Conservation (phyloP, 2,888 invertebrate genomes). For the Elysia crispata region DNA sequence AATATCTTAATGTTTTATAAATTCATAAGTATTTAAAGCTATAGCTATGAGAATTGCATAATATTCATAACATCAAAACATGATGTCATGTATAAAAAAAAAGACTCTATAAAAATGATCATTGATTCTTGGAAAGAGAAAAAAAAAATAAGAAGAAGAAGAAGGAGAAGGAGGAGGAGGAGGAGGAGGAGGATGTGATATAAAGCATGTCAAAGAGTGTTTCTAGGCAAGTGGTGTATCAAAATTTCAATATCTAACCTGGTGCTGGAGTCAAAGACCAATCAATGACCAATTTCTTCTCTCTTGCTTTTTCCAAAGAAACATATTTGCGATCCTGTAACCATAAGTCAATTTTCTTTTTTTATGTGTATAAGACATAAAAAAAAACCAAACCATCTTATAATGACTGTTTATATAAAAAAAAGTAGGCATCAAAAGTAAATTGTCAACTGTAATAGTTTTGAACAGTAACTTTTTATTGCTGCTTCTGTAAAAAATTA, state of each 20-base stretch:
- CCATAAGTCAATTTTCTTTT: conserved; percentile 1
- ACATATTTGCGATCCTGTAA: conserved; percentile 78
- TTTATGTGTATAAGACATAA: neutral
- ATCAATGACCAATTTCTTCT: conserved; percentile 77
- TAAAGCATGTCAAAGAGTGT: neutral
- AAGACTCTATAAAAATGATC: too few species aligned
- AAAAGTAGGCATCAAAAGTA: neutral
- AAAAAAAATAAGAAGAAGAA: too few species aligned
- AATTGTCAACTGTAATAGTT: neutral
- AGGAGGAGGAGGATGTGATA: too few species aligned
- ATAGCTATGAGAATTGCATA: too few species aligned
- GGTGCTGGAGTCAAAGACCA: conserved; percentile 72
- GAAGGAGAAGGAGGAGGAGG: too few species aligned
- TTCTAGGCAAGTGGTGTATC: too few species aligned
- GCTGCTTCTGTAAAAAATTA: neutral
- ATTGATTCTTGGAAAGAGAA: too few species aligned
- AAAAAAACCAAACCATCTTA: neutral
- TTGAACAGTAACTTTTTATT: neutral
- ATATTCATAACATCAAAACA: too few species aligned
- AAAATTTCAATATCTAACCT: conserved; percentile 67
- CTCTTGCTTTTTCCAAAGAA: conserved; percentile 78
- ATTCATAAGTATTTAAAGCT: too few species aligned
- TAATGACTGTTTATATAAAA: neutral
- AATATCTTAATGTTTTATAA: too few species aligned
- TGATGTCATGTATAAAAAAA: too few species aligned